A percentile compares a stretch with the other conserved stretches of the same genome.
Conservation (phyloP, 2,888 invertebrate genomes). For the Chironomus riparius region DNA sequence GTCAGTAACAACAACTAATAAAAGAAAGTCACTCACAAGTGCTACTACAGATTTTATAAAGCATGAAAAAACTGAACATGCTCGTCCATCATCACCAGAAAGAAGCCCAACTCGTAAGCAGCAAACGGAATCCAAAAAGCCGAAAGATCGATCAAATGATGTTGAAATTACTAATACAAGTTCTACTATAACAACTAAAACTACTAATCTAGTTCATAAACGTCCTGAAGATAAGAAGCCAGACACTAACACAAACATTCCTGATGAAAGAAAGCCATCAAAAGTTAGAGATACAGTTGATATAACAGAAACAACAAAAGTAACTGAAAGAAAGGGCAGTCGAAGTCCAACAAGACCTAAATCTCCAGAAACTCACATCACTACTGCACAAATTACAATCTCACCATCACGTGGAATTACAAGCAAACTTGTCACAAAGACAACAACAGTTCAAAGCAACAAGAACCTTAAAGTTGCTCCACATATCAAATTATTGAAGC, state of each 20-base stretch:
- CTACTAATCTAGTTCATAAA: not conserved
- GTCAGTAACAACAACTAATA: constrained; percentile 27
- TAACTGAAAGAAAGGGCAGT: not conserved
- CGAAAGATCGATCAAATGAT: not conserved
- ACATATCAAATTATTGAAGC: constrained; percentile 5
- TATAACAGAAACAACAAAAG: not conserved
- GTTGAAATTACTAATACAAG: constrained; percentile 1
- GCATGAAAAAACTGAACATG: not conserved
- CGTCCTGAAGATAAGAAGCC: constrained; percentile 30
- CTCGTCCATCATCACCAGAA: constrained; percentile 31
- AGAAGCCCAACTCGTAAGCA: constrained; percentile 6
- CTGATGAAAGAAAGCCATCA: not conserved
- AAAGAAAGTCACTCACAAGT: constrained; percentile 34
- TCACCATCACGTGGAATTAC: constrained; percentile 15
- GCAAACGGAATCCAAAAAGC: not conserved
- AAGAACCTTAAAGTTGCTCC: constrained; percentile 5
- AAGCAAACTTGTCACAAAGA: constrained; percentile 22
- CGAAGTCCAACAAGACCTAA: not conserved
- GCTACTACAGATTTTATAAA: constrained; percentile 29
- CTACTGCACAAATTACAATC: constrained; percentile 25
- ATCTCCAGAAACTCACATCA: constrained; percentile 11
- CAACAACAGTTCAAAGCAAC: constrained; percentile 20
- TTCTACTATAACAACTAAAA: not conserved
- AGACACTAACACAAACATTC: constrained; percentile 10
- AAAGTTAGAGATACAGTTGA: not conserved